These are phyloP conservation scores for Drosophila navojoa DNA, from an alignment of 1,140 invertebrate species.

Conservation along the genomic window DNA sequence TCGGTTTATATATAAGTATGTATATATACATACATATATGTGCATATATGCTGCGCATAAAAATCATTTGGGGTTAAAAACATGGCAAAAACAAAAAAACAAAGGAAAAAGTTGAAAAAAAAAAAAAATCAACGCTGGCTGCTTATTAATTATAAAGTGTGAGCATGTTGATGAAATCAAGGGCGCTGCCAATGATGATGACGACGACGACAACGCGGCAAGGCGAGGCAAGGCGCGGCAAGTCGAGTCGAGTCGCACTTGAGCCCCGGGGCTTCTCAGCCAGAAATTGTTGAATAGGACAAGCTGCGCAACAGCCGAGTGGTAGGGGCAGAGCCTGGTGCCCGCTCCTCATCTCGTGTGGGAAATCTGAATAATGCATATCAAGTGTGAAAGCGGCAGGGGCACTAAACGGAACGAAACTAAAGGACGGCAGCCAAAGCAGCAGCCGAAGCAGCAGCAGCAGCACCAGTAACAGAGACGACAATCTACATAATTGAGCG, in stretches of 20 bases:
- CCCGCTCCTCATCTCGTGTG: slow-evolving; percentile 51
- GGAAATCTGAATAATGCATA: slow-evolving; percentile 81
- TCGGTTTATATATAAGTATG: not conserved
- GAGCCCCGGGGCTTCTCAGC: slow-evolving; percentile 29
- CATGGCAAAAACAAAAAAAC: slow-evolving; percentile 11
- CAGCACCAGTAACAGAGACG: slow-evolving; percentile 49
- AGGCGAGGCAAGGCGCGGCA: slow-evolving; percentile 35
- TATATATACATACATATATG: slow-evolving; percentile 22
- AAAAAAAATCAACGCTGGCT: slow-evolving; percentile 49
- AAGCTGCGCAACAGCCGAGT: slow-evolving; percentile 10
- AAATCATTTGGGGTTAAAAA: slow-evolving; percentile 50
- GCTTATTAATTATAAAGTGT: slow-evolving; percentile 81
- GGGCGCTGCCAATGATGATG: slow-evolving; percentile 71
- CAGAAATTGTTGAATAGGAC: slow-evolving; percentile 23
- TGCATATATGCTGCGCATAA: slow-evolving; percentile 42
- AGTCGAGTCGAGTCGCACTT: slow-evolving; percentile 35
- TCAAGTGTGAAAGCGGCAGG: slow-evolving; percentile 76
- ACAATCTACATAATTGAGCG: slow-evolving; percentile 76
- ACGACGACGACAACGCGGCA: slow-evolving; percentile 10
- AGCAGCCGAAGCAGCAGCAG: slow-evolving; percentile 6
- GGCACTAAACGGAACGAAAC: slow-evolving; percentile 58
- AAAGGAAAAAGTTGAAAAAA: slow-evolving; percentile 15
- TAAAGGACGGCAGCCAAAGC: not conserved
- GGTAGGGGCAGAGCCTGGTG: slow-evolving; percentile 14
- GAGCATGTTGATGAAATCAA: slow-evolving; percentile 76